Conservation (phyloP, 2,113 vertebrate genomes). For the Nettapus auritus region DNA sequence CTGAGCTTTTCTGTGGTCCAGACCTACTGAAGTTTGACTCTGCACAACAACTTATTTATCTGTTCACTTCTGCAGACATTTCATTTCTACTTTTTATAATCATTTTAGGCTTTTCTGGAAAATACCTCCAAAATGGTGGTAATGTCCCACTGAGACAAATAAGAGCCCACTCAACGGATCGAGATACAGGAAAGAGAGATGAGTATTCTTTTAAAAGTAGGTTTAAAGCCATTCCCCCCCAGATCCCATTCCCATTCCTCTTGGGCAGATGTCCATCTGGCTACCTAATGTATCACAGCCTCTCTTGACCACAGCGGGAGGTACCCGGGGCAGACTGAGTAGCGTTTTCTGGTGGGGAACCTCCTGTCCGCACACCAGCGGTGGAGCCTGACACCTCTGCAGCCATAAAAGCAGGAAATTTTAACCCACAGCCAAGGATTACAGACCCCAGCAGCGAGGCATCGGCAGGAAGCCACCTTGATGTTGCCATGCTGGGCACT, state of each 20-base stretch:
- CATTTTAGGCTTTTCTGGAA: background rate
- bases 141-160: background rate
- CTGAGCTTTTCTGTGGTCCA: background rate
- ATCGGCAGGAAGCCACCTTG: background rate
- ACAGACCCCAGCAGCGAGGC: background rate
- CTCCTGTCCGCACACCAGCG: background rate
- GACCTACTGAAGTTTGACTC: background rate
- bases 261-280: background rate
- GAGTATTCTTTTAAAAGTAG: background rate
- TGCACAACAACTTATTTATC: background rate
- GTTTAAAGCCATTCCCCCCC: background rate
- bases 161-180: rapidly evolving
- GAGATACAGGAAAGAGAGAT: background rate
- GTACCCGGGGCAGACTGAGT: no score
- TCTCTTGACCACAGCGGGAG: background rate
- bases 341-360: background rate
- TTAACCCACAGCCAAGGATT: background rate
- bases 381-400: rapidly evolving
- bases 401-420: background rate
- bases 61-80: background rate
- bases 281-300: background rate
- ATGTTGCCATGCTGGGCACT: background rate
- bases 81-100: background rate
- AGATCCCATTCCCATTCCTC: rapidly evolving
- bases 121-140: background rate